Base-by-base conservation (phyloP, 2,888 invertebrate species). In the Rotaria magnacalcarata region DNA sequence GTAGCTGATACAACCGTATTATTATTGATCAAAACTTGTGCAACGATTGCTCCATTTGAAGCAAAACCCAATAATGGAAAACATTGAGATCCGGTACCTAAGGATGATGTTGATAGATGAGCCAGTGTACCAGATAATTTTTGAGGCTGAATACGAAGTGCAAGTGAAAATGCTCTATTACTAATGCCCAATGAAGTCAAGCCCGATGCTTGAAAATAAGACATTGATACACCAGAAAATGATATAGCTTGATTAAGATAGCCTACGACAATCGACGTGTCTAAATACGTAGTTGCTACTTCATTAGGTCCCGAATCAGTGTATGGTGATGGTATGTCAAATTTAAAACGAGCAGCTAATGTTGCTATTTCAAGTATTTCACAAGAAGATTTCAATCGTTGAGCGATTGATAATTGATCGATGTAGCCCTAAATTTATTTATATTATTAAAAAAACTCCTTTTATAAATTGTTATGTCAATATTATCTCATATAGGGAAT, bases 161-260 rank as follows among this genome's bases (percentile, higher is more conserved):
- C 8, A 80, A 80, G 2, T 24, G 80, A 80, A 47, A 47, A 80
- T 80, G 80, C 7, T n/a, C 47, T 14, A 47, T 80, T n/a, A 2
- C 11, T 80, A 8, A n/a, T 3, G n/a, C 80, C 80, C 14, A 80
- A 19, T 47, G 47, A 80, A 11, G 80, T 80, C 24, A 47, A 80
- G 19, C 80, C 80, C 43, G n/a, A 80, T 43, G 80, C 47, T 80
- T 80, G 80, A 47, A 80, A 80, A 47, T 80, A 80, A 11, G 47
- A 47, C 19, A n/a, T 47, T n/a, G 80, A 24, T n/a, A 14, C 3
- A n/a, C 47, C 47, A 27, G 67, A 34, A 80, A 80, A 80, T 80
- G 43, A 43, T 0, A 80, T n/a, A 21, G 80, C 43, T 80, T 80
- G n/a, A n/a, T 47, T 80, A 24, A 11, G n/a, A 80, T 47, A n/a